A percentile compares a stretch with the other conserved stretches of the same genome.
These are phyloP conservation scores for Trogon surrucura DNA, from an alignment of 2,113 vertebrate genomes.

Conservation along the genomic window DNA sequence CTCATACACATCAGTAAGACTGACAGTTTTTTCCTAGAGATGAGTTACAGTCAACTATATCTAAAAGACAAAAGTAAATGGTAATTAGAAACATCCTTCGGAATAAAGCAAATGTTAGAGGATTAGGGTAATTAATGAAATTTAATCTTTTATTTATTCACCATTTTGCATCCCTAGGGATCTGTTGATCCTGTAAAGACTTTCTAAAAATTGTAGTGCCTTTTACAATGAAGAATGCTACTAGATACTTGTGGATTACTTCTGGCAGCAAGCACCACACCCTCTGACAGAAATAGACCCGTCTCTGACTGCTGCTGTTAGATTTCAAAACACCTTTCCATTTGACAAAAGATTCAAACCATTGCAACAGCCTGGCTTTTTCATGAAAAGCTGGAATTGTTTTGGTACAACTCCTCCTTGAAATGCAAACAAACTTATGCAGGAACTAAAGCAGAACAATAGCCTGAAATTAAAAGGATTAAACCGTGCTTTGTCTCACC, in stretches of 20 bases:
- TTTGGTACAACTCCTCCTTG: neutral
- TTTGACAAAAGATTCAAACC: neutral
- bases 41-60: neutral
- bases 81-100: neutral
- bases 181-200: neutral
- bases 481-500: conserved; percentile 64
- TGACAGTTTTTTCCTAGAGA: neutral
- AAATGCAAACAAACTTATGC: neutral
- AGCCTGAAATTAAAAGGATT: neutral
- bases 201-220: neutral
- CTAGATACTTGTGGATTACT: neutral
- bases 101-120: neutral
- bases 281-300: neutral
- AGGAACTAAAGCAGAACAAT: neutral
- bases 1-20: neutral
- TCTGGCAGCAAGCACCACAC: neutral
- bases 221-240: neutral
- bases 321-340: neutral
- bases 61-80: neutral
- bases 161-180: neutral
- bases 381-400: neutral
- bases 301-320: neutral
- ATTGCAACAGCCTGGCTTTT: neutral
- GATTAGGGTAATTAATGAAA: neutral
- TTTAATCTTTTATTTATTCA: neutral